These are phyloP conservation scores for Leptatherina wallacei DNA, from an alignment of 2,797 vertebrate genomes.

Conservation along the genomic window DNA sequence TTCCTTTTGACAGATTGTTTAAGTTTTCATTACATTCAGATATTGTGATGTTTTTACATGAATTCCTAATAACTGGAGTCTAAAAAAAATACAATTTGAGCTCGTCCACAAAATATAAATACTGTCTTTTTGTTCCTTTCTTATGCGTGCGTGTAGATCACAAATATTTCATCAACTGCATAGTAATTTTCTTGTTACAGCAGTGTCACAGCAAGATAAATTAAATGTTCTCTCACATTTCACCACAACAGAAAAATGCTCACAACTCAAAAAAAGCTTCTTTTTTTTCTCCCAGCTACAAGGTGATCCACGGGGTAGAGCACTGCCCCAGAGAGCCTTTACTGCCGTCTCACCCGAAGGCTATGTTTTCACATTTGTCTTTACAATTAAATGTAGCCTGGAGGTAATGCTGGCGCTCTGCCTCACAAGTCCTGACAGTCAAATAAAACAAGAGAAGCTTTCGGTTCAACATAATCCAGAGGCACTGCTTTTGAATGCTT, in stretches of 20 bases:
- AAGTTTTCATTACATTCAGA: slow-evolving; percentile 2
- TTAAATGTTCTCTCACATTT: slow-evolving; percentile 19
- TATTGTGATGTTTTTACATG: slow-evolving; percentile 18
- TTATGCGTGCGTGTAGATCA: neutral
- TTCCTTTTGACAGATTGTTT: neutral
- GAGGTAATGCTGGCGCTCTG: slow-evolving; percentile 53
- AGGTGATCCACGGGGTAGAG: slow-evolving; percentile 46
- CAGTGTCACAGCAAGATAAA: slow-evolving; percentile 11
- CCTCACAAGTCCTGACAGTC: slow-evolving; percentile 65
- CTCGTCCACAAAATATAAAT: neutral
- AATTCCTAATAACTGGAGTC: neutral
- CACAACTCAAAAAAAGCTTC: slow-evolving; percentile 9
- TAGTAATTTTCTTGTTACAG: slow-evolving; percentile 13
- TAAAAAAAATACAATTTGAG: neutral
- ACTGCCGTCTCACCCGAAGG: slow-evolving; percentile 62
- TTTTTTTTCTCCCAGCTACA: slow-evolving; percentile 14
- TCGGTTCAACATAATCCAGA: slow-evolving; percentile 65
- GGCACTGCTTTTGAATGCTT: slow-evolving; percentile 57
- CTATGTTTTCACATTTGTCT: slow-evolving; percentile 74
- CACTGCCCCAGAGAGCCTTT: slow-evolving; percentile 60
- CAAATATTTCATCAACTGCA: slow-evolving; percentile 10
- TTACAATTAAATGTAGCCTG: slow-evolving; percentile 79
- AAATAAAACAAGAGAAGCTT: slow-evolving; percentile 61
- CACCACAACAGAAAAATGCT: slow-evolving; percentile 24
- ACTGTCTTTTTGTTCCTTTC: neutral